These are phyloP conservation scores for Nephrotoma flavescens DNA, from an alignment of 2,888 invertebrate genomes.

Conservation along the genomic window DNA sequence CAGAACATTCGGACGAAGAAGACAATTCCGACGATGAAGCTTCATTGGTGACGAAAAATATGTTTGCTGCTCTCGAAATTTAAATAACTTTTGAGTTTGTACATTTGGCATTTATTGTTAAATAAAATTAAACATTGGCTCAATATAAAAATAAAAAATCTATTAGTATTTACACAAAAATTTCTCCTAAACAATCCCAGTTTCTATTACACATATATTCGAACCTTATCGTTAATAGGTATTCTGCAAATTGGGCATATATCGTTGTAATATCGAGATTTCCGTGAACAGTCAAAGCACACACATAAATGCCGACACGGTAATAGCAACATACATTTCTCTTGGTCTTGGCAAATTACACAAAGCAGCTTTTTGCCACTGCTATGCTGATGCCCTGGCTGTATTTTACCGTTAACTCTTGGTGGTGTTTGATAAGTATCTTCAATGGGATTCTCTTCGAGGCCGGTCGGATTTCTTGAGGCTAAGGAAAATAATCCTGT, in stretches of 20 bases:
- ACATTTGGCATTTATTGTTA: neutral
- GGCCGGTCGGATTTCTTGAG: neutral
- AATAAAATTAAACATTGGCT: neutral
- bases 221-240: neutral
- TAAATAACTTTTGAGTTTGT: neutral
- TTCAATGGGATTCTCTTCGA: neutral
- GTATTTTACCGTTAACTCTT: neutral
- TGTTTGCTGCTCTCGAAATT: neutral
- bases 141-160: neutral
- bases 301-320: slow-evolving; percentile 1
- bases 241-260: neutral
- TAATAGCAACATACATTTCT: neutral
- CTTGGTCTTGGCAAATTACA: neutral
- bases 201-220: neutral
- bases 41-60: neutral
- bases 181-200: neutral
- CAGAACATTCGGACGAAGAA: neutral
- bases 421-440: neutral
- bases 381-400: neutral
- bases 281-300: neutral
- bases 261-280: neutral
- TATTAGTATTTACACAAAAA: neutral
- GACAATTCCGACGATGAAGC: neutral
- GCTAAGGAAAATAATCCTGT: neutral
- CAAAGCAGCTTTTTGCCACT: neutral